These are phyloP conservation scores for Deilephila porcellus DNA, from an alignment of 2,888 invertebrate species.

Conservation along the genomic window DNA sequence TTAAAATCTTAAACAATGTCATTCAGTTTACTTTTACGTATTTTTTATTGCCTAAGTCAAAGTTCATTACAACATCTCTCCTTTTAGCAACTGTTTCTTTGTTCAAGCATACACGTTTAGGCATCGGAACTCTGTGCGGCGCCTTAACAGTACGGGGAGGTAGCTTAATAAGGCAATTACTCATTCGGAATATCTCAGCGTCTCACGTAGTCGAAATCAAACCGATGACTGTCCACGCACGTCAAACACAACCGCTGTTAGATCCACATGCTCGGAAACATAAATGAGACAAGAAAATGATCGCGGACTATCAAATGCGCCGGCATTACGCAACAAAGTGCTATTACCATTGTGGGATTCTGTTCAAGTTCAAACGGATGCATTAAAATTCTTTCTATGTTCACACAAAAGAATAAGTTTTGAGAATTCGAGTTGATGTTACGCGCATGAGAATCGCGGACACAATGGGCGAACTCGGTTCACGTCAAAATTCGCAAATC, in stretches of 20 bases:
- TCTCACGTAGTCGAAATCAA: background rate
- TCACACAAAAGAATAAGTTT: slow-evolving; percentile 82
- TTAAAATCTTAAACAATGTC: background rate
- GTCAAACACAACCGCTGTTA: slow-evolving; percentile 40
- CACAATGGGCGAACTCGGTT: slow-evolving; percentile 64
- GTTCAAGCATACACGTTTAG: background rate
- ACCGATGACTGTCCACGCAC: background rate
- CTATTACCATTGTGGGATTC: slow-evolving; percentile 70
- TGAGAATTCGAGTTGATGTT: slow-evolving; percentile 73
- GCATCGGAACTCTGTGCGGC: background rate
- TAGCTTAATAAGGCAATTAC: slow-evolving; percentile 15
- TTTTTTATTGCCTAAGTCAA: background rate
- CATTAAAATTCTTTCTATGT: slow-evolving; percentile 82
- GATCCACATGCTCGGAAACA: slow-evolving; percentile 47
- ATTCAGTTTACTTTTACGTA: background rate
- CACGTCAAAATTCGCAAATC: slow-evolving; percentile 52
- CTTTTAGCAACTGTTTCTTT: background rate
- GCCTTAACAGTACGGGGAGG: slow-evolving; percentile 4
- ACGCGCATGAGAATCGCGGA: slow-evolving; percentile 73
- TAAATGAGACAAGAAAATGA: slow-evolving; percentile 56
- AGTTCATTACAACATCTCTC: background rate
- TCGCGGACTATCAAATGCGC: slow-evolving; percentile 56
- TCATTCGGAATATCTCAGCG: slow-evolving; percentile 22
- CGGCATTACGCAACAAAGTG: slow-evolving; percentile 66
- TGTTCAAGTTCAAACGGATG: slow-evolving; percentile 77